Evolutionary conservation across 2,113 vertebrate species (phyloP), one percentile per base, ranked within the genome.

Genomic region (Anas platyrhynchos): DNA sequence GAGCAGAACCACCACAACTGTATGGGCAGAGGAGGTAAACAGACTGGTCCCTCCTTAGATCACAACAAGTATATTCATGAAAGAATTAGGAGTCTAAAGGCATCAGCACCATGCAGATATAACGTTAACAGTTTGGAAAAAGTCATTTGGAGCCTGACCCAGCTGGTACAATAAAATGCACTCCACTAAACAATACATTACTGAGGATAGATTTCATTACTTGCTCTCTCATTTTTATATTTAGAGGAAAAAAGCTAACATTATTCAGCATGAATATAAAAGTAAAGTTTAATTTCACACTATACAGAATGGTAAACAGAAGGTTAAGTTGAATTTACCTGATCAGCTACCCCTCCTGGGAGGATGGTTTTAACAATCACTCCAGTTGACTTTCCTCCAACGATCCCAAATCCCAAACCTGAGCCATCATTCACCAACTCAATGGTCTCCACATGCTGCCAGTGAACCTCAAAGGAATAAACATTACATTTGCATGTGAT

Each of bases 351-450:
- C 34, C 99, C 99, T 96, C 99, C 99, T 16, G 99, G 98, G 13
- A 99, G 98, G 87, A 99, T 99, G 36, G 99, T 99, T 97, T 99
- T 99, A 68, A 99, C 99, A 48, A 99, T 99, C 36, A 99, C 99
- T 5, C 99, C 99, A 10, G 99, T 99, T 86, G 98, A 98, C 95
- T 98, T 99, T 95, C 99, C 99, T 95, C 99, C 99, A 14, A 99
- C 98, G 55, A 99, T 99, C 71, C 99, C 99, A 91, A 99, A 99
- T 71, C 99, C 99, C 36, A 99, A 97, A 69, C 99, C 99, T 3
- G 99, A 99, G 18, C 99, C 99, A 66, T 99, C 99, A 5, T 99
- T 99, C 80, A 99, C 98, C 97, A 99, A 88, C 76, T 99, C 99
- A 76, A 99, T 98, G 13, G 98, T 98, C 95, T 99, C 99, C 85